phyloP scores from a whole-genome alignment of 2,797 vertebrate genomes.

The Falco biarmicus region DNA sequence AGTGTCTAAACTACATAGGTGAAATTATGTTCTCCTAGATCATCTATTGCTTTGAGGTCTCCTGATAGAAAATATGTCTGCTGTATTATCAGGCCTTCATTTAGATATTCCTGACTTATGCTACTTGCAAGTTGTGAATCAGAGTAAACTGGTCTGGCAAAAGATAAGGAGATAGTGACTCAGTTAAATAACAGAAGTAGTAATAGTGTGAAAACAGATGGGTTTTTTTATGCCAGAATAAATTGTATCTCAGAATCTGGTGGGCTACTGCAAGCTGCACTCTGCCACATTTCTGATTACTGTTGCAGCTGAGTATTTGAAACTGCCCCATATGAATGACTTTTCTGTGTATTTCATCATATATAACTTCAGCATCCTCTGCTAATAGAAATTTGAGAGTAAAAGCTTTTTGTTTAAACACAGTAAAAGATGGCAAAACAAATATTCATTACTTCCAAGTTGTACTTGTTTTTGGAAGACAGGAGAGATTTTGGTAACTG shows the following conservation, averaged over 20 bases:
- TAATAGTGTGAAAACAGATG: not conserved
- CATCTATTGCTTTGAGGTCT: not conserved
- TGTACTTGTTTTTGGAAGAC: not conserved
- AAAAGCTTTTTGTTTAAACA: not conserved
- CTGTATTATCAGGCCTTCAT: not conserved
- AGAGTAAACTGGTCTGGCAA: not conserved
- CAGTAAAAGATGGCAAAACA: not conserved
- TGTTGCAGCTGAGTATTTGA: not conserved
- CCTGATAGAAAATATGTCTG: not conserved
- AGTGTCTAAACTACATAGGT: not conserved
- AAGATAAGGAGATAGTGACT: not conserved
- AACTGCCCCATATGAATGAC: not conserved
- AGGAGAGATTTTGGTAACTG: not conserved
- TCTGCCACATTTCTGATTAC: not conserved
- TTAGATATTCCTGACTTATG: not conserved
- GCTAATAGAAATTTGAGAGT: not conserved
- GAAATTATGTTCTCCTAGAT: constrained; percentile 25
- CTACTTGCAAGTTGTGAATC: not conserved
- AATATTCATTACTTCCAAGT: not conserved
- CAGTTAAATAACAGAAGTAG: not conserved
- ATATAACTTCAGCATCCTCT: not conserved
- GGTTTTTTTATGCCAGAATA: not conserved
- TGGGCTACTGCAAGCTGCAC: not conserved
- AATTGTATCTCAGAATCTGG: not conserved
- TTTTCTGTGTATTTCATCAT: not conserved